Conservation (phyloP, 2,113 vertebrate species). For the Bujurquina vittata region DNA sequence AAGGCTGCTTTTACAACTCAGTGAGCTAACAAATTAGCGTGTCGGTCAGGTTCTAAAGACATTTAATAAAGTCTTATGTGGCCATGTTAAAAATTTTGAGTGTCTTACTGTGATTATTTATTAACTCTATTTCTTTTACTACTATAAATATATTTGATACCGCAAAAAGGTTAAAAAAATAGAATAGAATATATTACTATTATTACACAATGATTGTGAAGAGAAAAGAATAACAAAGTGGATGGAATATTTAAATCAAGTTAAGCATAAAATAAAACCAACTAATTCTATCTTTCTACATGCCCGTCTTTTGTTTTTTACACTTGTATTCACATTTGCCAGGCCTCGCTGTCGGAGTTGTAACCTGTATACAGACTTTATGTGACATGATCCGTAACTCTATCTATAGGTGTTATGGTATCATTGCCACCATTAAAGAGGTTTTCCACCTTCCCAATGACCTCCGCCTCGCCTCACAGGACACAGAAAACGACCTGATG, state of each 20-base stretch:
- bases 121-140: not conserved
- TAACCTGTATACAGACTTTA: slow-evolving; percentile 49
- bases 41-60: not conserved
- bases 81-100: not conserved
- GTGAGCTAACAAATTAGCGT: not conserved
- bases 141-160: not conserved
- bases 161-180: not conserved
- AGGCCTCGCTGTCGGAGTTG: slow-evolving; percentile 30
- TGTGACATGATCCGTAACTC: slow-evolving; percentile 76
- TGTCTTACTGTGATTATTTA: not conserved
- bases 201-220: not conserved
- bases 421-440: slow-evolving; percentile 80
- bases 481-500: slow-evolving; percentile 75
- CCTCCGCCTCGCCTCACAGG: slow-evolving; percentile 73
- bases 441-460: slow-evolving; percentile 75
- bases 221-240: not conserved
- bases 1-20: not conserved
- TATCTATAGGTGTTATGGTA: slow-evolving; percentile 76
- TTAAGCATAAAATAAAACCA: not conserved
- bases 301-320: slow-evolving; percentile 18
- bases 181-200: not conserved
- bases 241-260: not conserved
- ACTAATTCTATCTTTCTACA: not conserved
- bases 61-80: not conserved
- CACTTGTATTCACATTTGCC: slow-evolving; percentile 40